Evolutionary conservation across 2,113 vertebrate genomes (phyloP).

Genomic region (Coreoperca whiteheadi): DNA sequence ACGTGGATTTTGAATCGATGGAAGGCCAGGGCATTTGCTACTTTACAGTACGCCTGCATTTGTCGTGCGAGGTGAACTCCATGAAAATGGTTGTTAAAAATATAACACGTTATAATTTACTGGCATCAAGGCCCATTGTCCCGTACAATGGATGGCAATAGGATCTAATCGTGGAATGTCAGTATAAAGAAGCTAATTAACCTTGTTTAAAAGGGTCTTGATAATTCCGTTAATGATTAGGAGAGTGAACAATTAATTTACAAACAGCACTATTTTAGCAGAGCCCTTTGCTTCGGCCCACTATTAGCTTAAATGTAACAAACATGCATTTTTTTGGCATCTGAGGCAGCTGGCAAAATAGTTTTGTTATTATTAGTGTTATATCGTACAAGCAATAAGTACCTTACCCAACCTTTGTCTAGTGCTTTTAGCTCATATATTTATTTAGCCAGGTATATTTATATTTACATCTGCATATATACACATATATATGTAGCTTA

Average conservation of each 20-base stretch:
- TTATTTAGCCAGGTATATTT: background rate
- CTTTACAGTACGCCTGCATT: conserved; percentile 6
- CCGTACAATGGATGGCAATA: conserved; percentile 26
- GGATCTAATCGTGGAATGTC: conserved; percentile 69
- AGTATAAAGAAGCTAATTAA: conserved; percentile 72
- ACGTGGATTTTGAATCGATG: background rate
- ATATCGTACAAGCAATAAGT: background rate
- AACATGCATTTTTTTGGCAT: background rate
- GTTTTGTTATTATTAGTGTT: background rate
- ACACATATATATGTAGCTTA: no score
- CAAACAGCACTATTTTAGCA: conserved; percentile 27
- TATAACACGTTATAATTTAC: background rate
- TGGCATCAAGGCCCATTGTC: background rate
- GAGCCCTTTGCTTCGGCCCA: background rate
- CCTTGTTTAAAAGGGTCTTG: conserved; percentile 68
- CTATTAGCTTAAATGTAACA: conserved; percentile 3
- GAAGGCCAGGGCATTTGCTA: background rate
- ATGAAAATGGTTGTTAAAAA: conserved; percentile 6
- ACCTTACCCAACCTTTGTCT: background rate
- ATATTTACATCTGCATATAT: no score
- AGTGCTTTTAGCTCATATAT: background rate
- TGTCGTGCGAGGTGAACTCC: background rate
- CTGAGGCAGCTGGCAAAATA: background rate
- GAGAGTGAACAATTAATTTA: conserved; percentile 17
- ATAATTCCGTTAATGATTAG: conserved; percentile 54